Evolutionary conservation across 2,113 vertebrate species (phyloP).

Genomic region (Tretioscincus oriximinensis): DNA sequence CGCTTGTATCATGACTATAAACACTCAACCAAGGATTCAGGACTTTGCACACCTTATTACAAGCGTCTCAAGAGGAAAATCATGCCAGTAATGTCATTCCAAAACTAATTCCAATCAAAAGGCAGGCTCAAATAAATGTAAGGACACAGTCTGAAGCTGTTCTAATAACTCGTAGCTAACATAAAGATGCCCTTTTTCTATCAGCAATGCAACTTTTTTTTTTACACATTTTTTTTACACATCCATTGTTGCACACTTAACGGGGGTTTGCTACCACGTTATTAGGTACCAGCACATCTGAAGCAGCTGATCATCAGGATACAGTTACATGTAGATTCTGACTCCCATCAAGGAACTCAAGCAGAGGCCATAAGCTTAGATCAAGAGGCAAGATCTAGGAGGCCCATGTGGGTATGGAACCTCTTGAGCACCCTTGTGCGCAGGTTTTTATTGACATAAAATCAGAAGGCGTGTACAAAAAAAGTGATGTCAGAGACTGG

Average conservation of each 20-base stretch:
- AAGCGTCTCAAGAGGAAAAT: background rate
- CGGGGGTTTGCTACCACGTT: no score
- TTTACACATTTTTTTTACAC: background rate
- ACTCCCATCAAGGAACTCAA: no score
- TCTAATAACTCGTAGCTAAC: background rate
- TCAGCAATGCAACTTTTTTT: background rate
- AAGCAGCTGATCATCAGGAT: no score
- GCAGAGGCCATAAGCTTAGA: no score
- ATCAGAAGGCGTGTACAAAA: no score
- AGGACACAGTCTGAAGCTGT: background rate
- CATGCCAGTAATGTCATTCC: background rate
- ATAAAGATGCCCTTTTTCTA: background rate
- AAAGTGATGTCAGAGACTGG: no score
- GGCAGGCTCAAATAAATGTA: background rate
- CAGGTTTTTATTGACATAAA: no score
- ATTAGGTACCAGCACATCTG: no score
- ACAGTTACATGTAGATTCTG: no score
- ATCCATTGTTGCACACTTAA: background rate
- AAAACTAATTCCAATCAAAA: background rate
- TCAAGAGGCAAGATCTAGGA: no score
- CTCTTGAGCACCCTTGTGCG: no score
- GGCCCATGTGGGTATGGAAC: no score
- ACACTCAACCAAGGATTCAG: background rate
- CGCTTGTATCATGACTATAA: background rate
- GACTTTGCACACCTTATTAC: background rate